Conservation (phyloP, 2,797 vertebrate species). For the Dryobates pubescens region DNA sequence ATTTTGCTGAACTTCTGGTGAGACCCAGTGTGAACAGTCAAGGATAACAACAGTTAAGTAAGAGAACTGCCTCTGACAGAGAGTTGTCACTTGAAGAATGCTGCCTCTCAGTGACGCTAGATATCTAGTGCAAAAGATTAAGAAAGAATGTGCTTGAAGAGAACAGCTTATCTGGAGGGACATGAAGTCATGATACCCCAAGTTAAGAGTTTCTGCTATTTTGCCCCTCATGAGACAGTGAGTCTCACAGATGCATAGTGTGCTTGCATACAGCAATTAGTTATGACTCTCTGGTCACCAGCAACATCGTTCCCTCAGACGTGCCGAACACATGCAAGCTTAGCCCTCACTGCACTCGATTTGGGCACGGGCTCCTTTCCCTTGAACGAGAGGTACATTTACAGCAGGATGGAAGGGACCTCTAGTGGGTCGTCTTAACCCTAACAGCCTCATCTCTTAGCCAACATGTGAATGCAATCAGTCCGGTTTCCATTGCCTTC, state of each 20-base stretch:
- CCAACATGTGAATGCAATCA: not conserved
- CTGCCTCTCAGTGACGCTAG: not conserved
- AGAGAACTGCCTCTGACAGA: not conserved
- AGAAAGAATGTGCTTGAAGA: not conserved
- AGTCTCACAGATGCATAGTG: not conserved
- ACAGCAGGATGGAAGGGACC: conserved; percentile 72
- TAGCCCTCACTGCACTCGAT: conserved; percentile 40
- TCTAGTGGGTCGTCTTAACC: conserved; percentile 75
- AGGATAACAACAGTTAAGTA: not conserved
- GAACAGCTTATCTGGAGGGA: not conserved
- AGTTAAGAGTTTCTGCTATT: not conserved
- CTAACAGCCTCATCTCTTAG: conserved; percentile 42
- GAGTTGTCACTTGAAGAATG: conserved; percentile 1
- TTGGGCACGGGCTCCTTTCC: conserved; percentile 56
- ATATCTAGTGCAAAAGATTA: not conserved
- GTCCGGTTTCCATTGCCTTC: not conserved
- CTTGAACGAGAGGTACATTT: conserved; percentile 55
- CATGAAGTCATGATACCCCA: not conserved
- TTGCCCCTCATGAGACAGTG: not conserved
- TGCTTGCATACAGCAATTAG: not conserved
- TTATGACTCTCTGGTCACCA: not conserved
- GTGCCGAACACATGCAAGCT: not conserved
- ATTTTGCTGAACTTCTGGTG: not conserved
- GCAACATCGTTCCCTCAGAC: conserved; percentile 6
- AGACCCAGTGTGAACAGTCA: not conserved